Conservation (phyloP, 2,113 vertebrate genomes). For the Pachypanchax playfairii region DNA sequence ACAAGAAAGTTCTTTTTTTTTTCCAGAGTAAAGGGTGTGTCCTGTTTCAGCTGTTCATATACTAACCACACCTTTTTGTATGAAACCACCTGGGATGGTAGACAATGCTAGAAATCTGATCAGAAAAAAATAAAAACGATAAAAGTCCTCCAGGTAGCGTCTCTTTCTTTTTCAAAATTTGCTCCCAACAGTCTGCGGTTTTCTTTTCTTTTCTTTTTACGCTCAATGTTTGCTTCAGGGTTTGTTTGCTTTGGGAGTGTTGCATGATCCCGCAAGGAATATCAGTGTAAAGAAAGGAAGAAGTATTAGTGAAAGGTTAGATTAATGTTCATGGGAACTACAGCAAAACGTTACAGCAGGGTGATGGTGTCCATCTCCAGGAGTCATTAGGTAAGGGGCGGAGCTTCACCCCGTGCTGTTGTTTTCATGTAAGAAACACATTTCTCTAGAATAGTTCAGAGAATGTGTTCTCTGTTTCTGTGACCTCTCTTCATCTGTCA, state of each 20-base stretch:
- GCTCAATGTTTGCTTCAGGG: constrained; percentile 10
- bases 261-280: constrained; percentile 1
- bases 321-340: constrained; percentile 3
- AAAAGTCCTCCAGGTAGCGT: constrained; percentile 31
- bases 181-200: constrained; percentile 5
- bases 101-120: constrained; percentile 45
- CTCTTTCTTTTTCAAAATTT: constrained; percentile 3
- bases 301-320: background rate
- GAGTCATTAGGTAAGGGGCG: too few relatives aligned
- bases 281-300: background rate
- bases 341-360: background rate
- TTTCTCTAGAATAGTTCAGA: too few relatives aligned
- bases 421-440: too few relatives aligned
- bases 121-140: constrained; percentile 7
- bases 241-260: constrained; percentile 38
- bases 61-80: constrained; percentile 47
- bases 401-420: too few relatives aligned
- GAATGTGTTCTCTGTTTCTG: too few relatives aligned
- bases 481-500: too few relatives aligned
- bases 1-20: constrained; percentile 27
- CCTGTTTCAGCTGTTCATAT: constrained; percentile 39
- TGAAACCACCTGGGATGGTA: constrained; percentile 28
- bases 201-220: constrained; percentile 15
- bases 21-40: constrained; percentile 43
- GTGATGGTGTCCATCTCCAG: too few relatives aligned